A percentile compares a stretch with the other conserved stretches of the same genome.
These are phyloP conservation scores for Phaenicophaeus curvirostris DNA, from an alignment of 2,797 vertebrate species.

Conservation along the genomic window DNA sequence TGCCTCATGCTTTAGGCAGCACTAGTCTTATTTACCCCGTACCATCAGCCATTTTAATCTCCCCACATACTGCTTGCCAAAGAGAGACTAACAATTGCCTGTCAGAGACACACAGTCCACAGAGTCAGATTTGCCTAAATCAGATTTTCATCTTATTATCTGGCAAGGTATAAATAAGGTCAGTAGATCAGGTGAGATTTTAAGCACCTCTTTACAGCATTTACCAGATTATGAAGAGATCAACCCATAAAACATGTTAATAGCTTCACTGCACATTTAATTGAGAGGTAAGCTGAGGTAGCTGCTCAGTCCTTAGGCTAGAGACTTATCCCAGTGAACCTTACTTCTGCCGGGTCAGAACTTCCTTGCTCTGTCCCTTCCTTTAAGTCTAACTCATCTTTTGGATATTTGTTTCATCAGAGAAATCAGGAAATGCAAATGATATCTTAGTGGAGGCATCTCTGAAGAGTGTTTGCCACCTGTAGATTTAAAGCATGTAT, in stretches of 20 bases:
- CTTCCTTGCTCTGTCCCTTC: not conserved
- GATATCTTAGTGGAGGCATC: not conserved
- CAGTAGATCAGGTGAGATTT: not conserved
- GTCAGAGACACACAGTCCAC: not conserved
- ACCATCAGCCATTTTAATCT: accelerated
- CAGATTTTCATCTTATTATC: not conserved
- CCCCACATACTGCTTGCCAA: not conserved
- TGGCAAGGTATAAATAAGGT: not conserved
- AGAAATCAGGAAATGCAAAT: not conserved
- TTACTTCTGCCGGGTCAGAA: not conserved
- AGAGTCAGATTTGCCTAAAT: not conserved
- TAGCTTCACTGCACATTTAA: not conserved
- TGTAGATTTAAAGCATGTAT: not conserved
- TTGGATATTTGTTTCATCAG: not conserved
- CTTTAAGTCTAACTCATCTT: not conserved
- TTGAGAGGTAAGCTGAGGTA: not conserved
- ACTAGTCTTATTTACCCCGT: accelerated
- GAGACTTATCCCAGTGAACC: not conserved
- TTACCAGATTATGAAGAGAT: not conserved
- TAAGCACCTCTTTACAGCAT: not conserved
- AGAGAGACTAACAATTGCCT: not conserved
- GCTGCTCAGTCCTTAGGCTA: not conserved
- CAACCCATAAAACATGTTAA: not conserved
- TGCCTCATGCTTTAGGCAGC: not conserved
- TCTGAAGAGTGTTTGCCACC: not conserved